A percentile compares a stretch with the other conserved stretches of the same genome.
Evolutionary conservation across 2,113 vertebrate species (phyloP).

Genomic region (Cyanoliseus patagonus): DNA sequence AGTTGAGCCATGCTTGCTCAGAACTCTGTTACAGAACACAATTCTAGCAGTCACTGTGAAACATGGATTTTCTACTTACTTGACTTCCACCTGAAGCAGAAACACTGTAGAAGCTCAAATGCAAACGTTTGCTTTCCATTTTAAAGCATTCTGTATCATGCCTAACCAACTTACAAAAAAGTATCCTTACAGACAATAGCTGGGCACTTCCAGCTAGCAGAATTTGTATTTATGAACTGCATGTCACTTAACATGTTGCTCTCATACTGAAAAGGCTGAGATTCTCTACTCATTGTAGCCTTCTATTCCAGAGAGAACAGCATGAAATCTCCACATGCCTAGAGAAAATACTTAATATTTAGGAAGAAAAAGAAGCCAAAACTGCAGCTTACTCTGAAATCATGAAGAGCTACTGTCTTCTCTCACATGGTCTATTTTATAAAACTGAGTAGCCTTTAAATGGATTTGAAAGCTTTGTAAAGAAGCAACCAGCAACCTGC

Average conservation of each 20-base stretch:
- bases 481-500: not conserved
- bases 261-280: not conserved
- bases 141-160: not conserved
- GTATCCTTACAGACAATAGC: not conserved
- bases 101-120: not conserved
- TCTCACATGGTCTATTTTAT: not conserved
- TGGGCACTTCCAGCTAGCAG: not conserved
- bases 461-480: not conserved
- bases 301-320: not conserved
- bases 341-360: not conserved
- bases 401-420: not conserved
- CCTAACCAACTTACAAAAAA: not conserved
- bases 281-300: not conserved
- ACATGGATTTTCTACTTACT: not conserved
- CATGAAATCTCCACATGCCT: not conserved
- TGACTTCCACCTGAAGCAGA: not conserved
- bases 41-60: not conserved
- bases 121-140: not conserved
- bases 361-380: not conserved
- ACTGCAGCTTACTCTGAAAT: not conserved
- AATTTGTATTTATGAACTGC: not conserved
- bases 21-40: not conserved
- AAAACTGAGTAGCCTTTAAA: not conserved
- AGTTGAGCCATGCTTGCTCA: accelerated
- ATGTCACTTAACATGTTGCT: not conserved